Percentiles rank a stretch among this genome's conserved stretches.
Evolutionary conservation across 2,113 vertebrate species (phyloP).

Genomic region (Hyla sarda): DNA sequence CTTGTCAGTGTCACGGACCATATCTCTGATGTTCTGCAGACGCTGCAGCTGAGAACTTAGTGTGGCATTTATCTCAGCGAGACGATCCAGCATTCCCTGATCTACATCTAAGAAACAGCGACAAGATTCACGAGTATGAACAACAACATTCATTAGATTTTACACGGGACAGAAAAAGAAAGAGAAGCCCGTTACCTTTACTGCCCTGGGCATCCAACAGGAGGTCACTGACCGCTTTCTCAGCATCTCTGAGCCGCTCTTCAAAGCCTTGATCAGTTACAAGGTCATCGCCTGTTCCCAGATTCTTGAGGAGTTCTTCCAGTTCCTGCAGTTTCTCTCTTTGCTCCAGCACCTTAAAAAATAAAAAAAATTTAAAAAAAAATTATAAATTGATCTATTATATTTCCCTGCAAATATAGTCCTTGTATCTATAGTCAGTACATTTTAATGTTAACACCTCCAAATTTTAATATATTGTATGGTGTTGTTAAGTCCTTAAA

Average conservation of each 20-base stretch:
- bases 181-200: slow-evolving; percentile 79
- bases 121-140: slow-evolving; percentile 19
- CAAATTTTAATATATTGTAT: too few relatives aligned
- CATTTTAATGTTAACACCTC: not conserved
- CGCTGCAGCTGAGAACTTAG: slow-evolving; percentile 87
- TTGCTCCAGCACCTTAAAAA: slow-evolving; percentile 85
- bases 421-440: not conserved
- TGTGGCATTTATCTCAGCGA: slow-evolving; percentile 86
- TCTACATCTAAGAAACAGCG: slow-evolving; percentile 80
- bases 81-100: slow-evolving; percentile 85
- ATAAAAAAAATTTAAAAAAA: too few relatives aligned
- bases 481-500: too few relatives aligned
- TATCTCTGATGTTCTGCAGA: slow-evolving; percentile 87
- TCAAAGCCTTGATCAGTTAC: slow-evolving; percentile 92
- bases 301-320: slow-evolving; percentile 87
- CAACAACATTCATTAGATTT: not conserved
- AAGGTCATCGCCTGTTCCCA: slow-evolving; percentile 81
- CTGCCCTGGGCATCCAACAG: slow-evolving; percentile 87
- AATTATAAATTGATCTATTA: not conserved
- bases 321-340: slow-evolving; percentile 87
- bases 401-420: not conserved
- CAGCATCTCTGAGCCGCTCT: slow-evolving; percentile 88
- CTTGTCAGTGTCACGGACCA: slow-evolving; percentile 79
- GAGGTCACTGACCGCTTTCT: slow-evolving; percentile 85
- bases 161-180: not conserved